These are phyloP conservation scores for Harpalus rubripes DNA, from an alignment of 2,888 invertebrate genomes.

Conservation along the genomic window DNA sequence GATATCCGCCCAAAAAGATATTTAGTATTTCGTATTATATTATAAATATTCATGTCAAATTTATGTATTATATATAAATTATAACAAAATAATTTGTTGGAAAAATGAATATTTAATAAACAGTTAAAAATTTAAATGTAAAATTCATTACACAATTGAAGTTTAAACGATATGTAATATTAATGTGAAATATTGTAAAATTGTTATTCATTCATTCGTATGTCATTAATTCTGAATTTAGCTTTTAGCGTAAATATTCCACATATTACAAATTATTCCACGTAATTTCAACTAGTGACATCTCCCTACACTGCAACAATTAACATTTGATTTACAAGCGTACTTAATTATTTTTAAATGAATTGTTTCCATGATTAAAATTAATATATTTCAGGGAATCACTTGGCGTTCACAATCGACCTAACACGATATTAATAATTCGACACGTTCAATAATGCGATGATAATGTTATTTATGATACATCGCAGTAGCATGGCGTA, in stretches of 20 bases:
- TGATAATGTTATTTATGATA: conserved; percentile 63
- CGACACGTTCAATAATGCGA: conserved; percentile 60
- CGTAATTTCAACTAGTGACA: conserved; percentile 24
- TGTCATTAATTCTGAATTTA: neutral
- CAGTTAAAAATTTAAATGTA: neutral
- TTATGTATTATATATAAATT: neutral
- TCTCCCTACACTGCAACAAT: neutral
- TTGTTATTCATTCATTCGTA: neutral
- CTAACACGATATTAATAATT: conserved; percentile 60
- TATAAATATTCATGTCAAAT: neutral
- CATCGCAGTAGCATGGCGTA: conserved; percentile 18
- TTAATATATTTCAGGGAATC: conserved; percentile 36
- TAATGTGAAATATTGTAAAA: conserved; percentile 1
- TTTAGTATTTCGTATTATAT: neutral
- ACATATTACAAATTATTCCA: neutral
- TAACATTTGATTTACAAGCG: neutral
- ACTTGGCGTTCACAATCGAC: conserved; percentile 34
- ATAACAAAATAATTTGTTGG: neutral
- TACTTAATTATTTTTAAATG: conserved; percentile 39
- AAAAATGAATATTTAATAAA: neutral
- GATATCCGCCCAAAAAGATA: no score
- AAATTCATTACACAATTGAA: neutral
- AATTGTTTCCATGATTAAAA: conserved; percentile 24
- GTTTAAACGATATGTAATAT: neutral
- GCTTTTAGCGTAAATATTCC: neutral